Base-by-base conservation (phyloP, 1,140 invertebrate species). In the Thereuonema tuberculata region DNA sequence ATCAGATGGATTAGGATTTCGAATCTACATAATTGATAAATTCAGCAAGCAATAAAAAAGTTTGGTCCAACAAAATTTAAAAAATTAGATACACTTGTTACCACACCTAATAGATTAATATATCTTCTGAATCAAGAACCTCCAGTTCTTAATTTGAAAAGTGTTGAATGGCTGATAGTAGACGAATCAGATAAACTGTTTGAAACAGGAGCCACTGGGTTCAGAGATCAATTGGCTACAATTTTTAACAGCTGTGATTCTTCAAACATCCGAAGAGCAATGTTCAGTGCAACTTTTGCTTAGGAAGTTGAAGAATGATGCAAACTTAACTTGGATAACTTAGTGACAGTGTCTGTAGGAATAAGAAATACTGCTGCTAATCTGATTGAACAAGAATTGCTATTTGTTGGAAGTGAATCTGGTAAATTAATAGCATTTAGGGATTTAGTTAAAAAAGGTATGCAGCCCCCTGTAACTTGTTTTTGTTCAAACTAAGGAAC, bases 161-260 rank as follows among this genome's bases (percentile, higher is more conserved):
- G 85, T 68, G 81, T 97, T 12, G 81, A 93, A 68, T 96, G 91
- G 89, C 75, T 98, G 23, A 75, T 98, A 27, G 80, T 98, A 21
- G 94, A 98, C 74, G 94, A 98, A 75, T 91, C 89, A 1, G 94
- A 98, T 76, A 93, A 94, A 72, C 71, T 98, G 14, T 96, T 97
- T 79, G 84, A 93, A 73, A 81, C 82, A 56, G 87, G 91, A 28
- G 77, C 79, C 37, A 76, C 81, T 56, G 84, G 89, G 61, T 97
- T 97, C 70, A 78, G 89, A 62, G 84, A 92, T 64, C 93, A 97
- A 68, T n/a, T n/a, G n/a, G n/a, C n/a, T n/a, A n/a, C n/a, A n/a
- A 89, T 98, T 61, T 82, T 89, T 64, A 78, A 77, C 56, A 82
- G 85, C 28, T 94, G 90, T 72, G 71, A 76, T 58, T 69, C 71